Percentiles rank a stretch among this genome's conserved stretches.
phyloP scores from a whole-genome alignment of 2,797 vertebrate species.

The Urophycis tenuis region DNA sequence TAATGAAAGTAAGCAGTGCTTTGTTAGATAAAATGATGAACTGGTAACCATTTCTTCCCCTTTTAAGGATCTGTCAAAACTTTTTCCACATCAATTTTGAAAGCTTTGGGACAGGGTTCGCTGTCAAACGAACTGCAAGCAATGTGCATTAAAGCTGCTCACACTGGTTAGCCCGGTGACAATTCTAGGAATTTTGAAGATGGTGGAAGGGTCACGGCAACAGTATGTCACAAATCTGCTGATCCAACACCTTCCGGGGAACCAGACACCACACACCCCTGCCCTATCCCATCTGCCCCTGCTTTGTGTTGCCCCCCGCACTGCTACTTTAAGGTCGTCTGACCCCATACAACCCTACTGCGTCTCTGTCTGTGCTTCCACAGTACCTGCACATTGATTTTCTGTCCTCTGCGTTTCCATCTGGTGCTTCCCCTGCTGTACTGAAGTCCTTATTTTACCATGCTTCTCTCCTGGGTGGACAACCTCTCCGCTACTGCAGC shows the following conservation, averaged over 20 bases:
- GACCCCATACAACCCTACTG: not conserved
- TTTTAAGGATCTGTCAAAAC: not conserved
- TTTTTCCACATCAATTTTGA: not conserved
- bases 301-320: not conserved
- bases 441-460: not conserved
- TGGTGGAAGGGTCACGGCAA: not conserved
- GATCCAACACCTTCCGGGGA: constrained; percentile 5
- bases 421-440: not conserved
- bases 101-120: not conserved
- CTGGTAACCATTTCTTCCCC: not conserved
- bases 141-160: constrained; percentile 6
- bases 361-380: not conserved
- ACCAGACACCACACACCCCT: constrained; percentile 31
- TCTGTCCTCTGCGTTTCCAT: not conserved
- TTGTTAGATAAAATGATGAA: not conserved
- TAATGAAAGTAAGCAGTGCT: not conserved
- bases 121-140: constrained; percentile 13
- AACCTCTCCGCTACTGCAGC: not conserved
- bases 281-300: constrained; percentile 41
- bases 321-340: not conserved
- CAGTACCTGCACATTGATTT: not conserved
- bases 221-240: not conserved
- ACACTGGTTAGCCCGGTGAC: not conserved
- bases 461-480: not conserved
- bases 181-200: not conserved